Evolutionary conservation across 2,888 invertebrate species (phyloP).

Genomic region (Sicus ferrugineus): DNA sequence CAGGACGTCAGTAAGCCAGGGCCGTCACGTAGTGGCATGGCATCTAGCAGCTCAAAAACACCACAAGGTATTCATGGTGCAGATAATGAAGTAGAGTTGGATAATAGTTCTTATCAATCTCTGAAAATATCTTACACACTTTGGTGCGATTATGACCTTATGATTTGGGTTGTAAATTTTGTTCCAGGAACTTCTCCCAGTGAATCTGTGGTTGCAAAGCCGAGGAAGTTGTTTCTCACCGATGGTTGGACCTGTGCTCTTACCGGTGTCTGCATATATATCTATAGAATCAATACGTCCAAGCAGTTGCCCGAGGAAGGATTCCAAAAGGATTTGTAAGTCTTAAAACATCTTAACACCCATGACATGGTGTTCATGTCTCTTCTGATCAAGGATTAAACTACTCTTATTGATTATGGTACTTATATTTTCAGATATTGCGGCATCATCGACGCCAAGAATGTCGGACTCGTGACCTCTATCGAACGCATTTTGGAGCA

Average conservation of each 20-base stretch:
- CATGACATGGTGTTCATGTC: not conserved
- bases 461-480: conserved; percentile 83
- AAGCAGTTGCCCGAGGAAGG: conserved; percentile 91
- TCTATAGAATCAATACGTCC: conserved; percentile 82
- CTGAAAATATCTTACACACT: no score
- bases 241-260: conserved; percentile 85
- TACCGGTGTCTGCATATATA: conserved; percentile 84
- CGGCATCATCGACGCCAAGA: conserved; percentile 80
- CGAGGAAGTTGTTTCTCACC: conserved; percentile 83
- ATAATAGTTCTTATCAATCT: no score
- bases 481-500: conserved; percentile 88
- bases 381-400: not conserved
- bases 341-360: conserved; percentile 29
- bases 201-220: conserved; percentile 61
- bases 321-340: conserved; percentile 84
- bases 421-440: conserved; percentile 70
- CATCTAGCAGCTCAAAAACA: conserved; percentile 62
- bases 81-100: no score
- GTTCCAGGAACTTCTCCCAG: conserved; percentile 60
- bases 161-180: not conserved
- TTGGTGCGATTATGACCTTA: no score
- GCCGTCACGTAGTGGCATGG: conserved; percentile 66
- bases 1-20: conserved; percentile 65
- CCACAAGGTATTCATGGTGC: conserved; percentile 57
- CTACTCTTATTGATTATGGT: not conserved